Base-by-base conservation (phyloP, 64 coral and sea anemone species). In the Astreopora myriophthalma region DNA sequence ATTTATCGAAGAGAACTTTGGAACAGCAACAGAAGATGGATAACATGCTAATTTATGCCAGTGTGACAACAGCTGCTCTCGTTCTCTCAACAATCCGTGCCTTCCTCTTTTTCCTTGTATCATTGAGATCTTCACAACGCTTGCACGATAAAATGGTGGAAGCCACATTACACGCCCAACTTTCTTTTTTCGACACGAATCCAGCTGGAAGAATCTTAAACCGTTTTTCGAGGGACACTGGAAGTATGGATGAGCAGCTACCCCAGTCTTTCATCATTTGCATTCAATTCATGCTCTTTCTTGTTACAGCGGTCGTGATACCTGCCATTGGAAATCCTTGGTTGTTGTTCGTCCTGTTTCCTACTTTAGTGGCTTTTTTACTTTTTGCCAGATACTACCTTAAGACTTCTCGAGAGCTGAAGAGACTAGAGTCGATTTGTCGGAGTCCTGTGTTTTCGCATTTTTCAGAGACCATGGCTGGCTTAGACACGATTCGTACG, bases 371-470 rank as follows among this genome's bases (percentile, higher is more conserved):
- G 34, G 23, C 73, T 14, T 71, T 76, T 58, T 16, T 33, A 7
- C 78, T 34, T 20, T 30, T 80, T 11, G 31, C 51, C 6, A 58
- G 74, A 42, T 88, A 71, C 65, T 88, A 70, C 76, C 34, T 93
- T 4, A 46, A 67, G 7, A 63, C 32, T 14, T 68, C 70, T 12
- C 68, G 92, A 63, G 92, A 93, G 24, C 27, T 87, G 17, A 80
- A 87, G 22, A 79, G 85, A 22, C 46, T 87, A 30, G 73, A 93
- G 28, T 69, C 89, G 0, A 64, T 75, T 8, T 32, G 67, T 26
- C 84, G 89, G 31, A 92, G 89, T 16, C 80, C 69, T 13, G 67
- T 92, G 12, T 92, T 85, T 74, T 79, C 78, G 17, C 89, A 92
- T 34, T 49, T 84, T 48, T 16, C 48, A n/a, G 89, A 92, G n/a